phyloP scores from a whole-genome alignment of 2,113 vertebrate species.

The Rhynchopsitta pachyrhyncha region DNA sequence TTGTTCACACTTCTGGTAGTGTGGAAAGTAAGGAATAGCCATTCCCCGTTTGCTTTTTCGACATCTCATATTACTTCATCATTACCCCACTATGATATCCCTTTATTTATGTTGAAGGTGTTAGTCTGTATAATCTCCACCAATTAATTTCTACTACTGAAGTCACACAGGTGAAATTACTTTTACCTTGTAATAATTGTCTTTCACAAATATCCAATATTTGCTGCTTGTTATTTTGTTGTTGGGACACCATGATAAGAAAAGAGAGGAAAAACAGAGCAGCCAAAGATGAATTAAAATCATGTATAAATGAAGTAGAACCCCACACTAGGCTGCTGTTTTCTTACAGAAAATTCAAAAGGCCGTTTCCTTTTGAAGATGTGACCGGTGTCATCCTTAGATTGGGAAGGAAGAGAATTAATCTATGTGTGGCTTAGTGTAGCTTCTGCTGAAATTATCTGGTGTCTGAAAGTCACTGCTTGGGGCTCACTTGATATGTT shows the following conservation, averaged over 20 bases:
- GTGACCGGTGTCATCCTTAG: background rate
- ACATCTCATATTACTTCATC: background rate
- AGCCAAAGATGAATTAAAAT: background rate
- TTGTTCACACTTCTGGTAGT: background rate
- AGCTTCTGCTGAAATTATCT: background rate
- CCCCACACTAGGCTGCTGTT: background rate
- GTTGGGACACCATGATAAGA: background rate
- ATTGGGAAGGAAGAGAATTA: background rate
- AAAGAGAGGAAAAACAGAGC: background rate
- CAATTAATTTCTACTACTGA: background rate
- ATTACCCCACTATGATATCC: background rate
- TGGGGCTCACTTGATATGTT: background rate
- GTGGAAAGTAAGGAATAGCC: background rate
- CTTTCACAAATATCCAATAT: background rate
- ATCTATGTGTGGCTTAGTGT: rapidly evolving
- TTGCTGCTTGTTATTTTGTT: background rate
- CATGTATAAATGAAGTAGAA: background rate
- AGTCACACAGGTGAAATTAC: background rate
- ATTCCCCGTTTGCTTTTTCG: background rate
- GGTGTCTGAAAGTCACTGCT: background rate
- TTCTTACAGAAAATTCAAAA: background rate
- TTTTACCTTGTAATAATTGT: background rate
- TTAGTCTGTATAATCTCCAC: background rate
- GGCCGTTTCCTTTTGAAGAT: background rate
- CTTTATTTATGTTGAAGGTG: background rate